A percentile compares a stretch with the other conserved stretches of the same genome.
Conservation (phyloP, 2,888 invertebrate species). For the Melanostoma scalare region DNA sequence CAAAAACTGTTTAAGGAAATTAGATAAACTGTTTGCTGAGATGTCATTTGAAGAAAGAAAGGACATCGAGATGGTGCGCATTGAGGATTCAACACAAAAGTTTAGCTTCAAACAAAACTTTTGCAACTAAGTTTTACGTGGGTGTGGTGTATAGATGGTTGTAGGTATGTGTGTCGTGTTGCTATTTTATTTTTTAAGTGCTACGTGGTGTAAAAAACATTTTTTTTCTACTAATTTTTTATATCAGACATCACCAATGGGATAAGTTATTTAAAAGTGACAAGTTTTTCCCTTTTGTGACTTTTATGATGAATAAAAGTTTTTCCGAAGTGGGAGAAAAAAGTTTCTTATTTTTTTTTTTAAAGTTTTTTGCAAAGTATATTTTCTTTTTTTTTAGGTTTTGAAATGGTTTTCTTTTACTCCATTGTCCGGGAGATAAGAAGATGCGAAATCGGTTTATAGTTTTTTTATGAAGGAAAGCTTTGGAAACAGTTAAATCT, state of each 20-base stretch:
- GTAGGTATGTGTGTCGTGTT: conserved; percentile 7
- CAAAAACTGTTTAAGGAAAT: conserved; percentile 71
- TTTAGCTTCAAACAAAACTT: conserved; percentile 66
- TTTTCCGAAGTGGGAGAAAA: conserved; percentile 39
- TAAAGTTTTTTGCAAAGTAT: conserved; percentile 4
- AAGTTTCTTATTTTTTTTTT: conserved; percentile 25
- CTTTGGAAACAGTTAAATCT: conserved; percentile 28
- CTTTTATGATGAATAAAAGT: conserved; percentile 69
- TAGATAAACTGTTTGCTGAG: conserved; percentile 72
- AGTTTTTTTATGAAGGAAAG: conserved; percentile 22
- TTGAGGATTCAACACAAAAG: conserved; percentile 65
- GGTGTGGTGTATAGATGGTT: conserved; percentile 8
- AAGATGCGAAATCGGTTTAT: conserved; percentile 46
- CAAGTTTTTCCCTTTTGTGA: conserved; percentile 64
- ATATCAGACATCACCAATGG: conserved; percentile 56
- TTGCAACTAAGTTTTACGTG: not conserved
- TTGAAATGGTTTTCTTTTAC: not conserved
- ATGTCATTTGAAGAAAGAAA: conserved; percentile 66
- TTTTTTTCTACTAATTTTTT: not conserved
- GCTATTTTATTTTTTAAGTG: conserved; percentile 67
- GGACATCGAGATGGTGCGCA: conserved; percentile 55
- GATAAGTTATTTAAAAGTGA: conserved; percentile 71
- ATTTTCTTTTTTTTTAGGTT: conserved; percentile 14
- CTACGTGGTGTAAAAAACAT: conserved; percentile 34
- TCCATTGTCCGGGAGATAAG: conserved; percentile 23